These are phyloP conservation scores for Pollicipes pollicipes DNA, from an alignment of 1,140 invertebrate genomes.

Conservation along the genomic window DNA sequence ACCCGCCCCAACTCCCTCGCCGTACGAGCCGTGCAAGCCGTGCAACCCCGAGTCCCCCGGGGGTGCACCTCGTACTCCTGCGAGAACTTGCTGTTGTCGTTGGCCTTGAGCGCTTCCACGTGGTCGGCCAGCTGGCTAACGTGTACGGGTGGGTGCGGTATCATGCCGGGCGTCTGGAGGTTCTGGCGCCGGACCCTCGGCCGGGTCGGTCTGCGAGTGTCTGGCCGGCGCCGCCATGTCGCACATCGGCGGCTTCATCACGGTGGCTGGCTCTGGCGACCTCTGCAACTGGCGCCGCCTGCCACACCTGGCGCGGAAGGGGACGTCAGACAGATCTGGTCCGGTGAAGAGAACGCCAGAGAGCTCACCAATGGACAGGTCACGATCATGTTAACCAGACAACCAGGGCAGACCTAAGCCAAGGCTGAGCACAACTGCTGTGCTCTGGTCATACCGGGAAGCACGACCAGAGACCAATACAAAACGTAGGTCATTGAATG, in stretches of 20 bases:
- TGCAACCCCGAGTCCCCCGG: too few species aligned
- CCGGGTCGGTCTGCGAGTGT: constrained; percentile 60
- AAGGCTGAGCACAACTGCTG: too few species aligned
- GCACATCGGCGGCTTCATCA: constrained; percentile 63
- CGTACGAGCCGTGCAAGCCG: too few species aligned
- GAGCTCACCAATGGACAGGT: too few species aligned
- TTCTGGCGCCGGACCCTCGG: constrained; percentile 87
- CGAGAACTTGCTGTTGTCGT: constrained; percentile 93
- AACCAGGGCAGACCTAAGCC: too few species aligned
- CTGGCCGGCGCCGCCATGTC: constrained; percentile 20
- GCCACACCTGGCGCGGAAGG: constrained; percentile 7
- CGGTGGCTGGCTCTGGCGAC: constrained; percentile 70
- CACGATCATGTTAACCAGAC: too few species aligned
- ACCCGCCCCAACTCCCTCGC: too few species aligned
- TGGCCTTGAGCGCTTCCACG: constrained; percentile 88
- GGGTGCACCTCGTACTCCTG: constrained; percentile 71
- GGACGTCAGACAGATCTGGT: too few species aligned
- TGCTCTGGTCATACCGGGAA: too few species aligned
- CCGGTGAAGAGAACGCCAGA: too few species aligned
- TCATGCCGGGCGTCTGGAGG: constrained; percentile 90
- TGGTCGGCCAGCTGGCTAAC: constrained; percentile 83
- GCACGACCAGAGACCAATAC: too few species aligned
- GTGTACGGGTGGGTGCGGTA: constrained; percentile 89
- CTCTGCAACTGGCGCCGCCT: constrained; percentile 60
- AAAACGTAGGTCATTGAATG: too few species aligned